A percentile compares a stretch with the other conserved stretches of the same genome.
Conservation (phyloP, 2,888 invertebrate species). For the Pseudococcus longispinus region DNA sequence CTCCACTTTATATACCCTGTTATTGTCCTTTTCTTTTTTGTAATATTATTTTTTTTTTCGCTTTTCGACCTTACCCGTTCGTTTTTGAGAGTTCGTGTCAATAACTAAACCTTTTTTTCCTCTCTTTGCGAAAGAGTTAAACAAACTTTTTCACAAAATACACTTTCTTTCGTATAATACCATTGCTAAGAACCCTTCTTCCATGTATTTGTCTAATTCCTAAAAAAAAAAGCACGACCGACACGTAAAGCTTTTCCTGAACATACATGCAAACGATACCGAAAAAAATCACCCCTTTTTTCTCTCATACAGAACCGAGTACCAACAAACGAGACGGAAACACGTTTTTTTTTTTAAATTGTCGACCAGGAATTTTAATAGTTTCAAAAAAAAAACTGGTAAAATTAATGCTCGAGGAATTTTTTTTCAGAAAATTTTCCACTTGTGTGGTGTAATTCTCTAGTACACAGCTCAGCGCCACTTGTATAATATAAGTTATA, state of each 20-base stretch:
- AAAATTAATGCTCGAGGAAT: background rate
- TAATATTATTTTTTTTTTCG: slow-evolving; percentile 41
- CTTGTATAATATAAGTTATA: too few species aligned
- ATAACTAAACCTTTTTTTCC: slow-evolving; percentile 28
- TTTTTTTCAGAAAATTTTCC: background rate
- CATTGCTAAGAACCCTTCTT: slow-evolving; percentile 30
- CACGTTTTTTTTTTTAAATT: background rate
- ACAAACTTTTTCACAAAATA: slow-evolving; percentile 40
- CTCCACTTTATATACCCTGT: slow-evolving; percentile 43
- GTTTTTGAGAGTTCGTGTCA: slow-evolving; percentile 43
- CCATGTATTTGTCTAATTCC: slow-evolving; percentile 43
- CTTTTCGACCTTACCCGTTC: slow-evolving; percentile 28
- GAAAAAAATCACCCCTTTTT: background rate
- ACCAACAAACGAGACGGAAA: background rate
- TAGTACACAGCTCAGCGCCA: background rate
- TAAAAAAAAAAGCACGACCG: background rate
- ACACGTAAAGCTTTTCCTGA: slow-evolving; percentile 22
- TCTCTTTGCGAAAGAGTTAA: background rate
- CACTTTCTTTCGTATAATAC: slow-evolving; percentile 43
- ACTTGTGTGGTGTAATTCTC: background rate
- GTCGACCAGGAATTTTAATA: background rate
- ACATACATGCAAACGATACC: slow-evolving; percentile 8
- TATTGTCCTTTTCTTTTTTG: slow-evolving; percentile 45
- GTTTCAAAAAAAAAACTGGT: background rate
- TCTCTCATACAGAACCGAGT: background rate